Conservation (phyloP, 1,140 invertebrate species). For the Cheumatopsyche charites region DNA sequence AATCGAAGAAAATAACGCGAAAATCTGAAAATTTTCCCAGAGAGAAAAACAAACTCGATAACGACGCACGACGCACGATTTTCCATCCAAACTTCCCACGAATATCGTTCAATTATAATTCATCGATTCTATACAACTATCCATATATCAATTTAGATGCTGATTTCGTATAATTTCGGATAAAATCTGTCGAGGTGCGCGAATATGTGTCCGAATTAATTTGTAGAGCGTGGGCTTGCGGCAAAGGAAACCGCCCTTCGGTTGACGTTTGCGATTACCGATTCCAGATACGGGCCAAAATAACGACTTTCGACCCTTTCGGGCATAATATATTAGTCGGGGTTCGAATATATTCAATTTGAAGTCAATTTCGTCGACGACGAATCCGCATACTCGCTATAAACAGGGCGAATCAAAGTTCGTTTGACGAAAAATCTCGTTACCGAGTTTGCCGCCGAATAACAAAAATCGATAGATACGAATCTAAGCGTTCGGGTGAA, state of each 20-base stretch:
- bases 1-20: not conserved
- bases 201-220: constrained; percentile 24
- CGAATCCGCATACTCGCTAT: no score
- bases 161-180: not conserved
- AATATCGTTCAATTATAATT: no score
- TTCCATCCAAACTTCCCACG: not conserved
- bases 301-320: not conserved
- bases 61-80: not conserved
- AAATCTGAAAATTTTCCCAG: not conserved
- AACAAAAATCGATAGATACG: no score
- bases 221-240: not conserved
- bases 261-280: constrained; percentile 22
- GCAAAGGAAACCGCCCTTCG: not conserved
- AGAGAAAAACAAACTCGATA: constrained; percentile 2
- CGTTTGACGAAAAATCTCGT: no score
- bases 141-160: no score
- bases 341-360: no score
- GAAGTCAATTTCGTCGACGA: no score
- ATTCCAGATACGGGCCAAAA: constrained; percentile 10
- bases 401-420: no score
- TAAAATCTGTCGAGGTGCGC: constrained; percentile 15
- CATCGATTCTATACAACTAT: no score
- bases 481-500: no score
- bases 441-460: no score
- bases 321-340: not conserved